phyloP scores from a whole-genome alignment of 2,113 vertebrate genomes.

The Amphiprion percula region DNA sequence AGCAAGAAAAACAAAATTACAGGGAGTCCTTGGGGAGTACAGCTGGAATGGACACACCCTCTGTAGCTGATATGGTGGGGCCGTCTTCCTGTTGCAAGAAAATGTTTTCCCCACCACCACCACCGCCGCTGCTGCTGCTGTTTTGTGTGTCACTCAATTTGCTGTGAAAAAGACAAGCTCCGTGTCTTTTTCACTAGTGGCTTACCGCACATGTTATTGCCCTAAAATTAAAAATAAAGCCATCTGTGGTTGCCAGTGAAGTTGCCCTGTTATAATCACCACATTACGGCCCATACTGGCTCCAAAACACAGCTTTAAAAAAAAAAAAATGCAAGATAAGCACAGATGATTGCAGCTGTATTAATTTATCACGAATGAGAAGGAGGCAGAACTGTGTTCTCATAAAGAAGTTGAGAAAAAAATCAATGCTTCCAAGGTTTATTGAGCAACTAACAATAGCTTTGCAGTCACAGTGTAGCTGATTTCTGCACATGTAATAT shows the following conservation, averaged over 20 bases:
- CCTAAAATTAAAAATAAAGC: not conserved
- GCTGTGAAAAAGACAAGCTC: not conserved
- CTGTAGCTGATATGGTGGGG: conserved; percentile 56
- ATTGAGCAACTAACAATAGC: conserved; percentile 41
- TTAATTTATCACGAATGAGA: not conserved
- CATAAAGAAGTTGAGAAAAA: conserved; percentile 23
- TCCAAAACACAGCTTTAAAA: not conserved
- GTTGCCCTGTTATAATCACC: not conserved
- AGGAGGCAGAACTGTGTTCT: not conserved
- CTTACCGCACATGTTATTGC: not conserved
- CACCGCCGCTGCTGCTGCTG: not conserved
- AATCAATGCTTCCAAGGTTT: conserved; percentile 49
- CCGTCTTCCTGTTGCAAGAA: conserved; percentile 53
- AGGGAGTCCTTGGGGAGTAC: conserved; percentile 73
- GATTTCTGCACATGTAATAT: not conserved
- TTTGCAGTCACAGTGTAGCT: conserved; percentile 23
- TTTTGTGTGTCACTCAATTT: conserved; percentile 14
- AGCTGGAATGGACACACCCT: conserved; percentile 79
- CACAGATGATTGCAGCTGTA: not conserved
- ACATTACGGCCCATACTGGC: not conserved
- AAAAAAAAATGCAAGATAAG: not conserved
- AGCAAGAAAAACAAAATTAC: conserved; percentile 75
- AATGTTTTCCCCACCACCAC: not conserved
- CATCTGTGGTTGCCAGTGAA: not conserved
- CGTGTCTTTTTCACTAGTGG: not conserved